phyloP scores from a whole-genome alignment of 1,140 invertebrate species.

The Bemisia tabaci region DNA sequence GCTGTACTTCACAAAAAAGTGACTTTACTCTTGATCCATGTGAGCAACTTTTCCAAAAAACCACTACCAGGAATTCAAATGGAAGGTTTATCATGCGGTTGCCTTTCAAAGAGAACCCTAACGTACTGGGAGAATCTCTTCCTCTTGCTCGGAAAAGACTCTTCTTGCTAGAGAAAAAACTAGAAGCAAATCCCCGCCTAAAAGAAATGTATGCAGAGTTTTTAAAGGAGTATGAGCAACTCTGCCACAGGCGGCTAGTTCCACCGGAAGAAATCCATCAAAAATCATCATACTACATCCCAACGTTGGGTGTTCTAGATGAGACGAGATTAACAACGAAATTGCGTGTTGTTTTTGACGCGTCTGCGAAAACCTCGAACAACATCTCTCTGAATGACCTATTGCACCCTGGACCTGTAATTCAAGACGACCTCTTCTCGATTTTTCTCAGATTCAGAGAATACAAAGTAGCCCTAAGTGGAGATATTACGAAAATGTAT shows the following conservation, averaged over 20 bases:
- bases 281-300: slow-evolving; percentile 14
- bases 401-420: slow-evolving; percentile 23
- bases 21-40: no score
- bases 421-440: slow-evolving; percentile 29
- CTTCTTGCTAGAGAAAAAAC: not conserved
- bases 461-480: slow-evolving; percentile 2
- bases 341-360: slow-evolving; percentile 30
- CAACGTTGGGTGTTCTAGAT: slow-evolving; percentile 25
- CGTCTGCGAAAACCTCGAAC: slow-evolving; percentile 20
- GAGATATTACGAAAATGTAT: slow-evolving; percentile 12
- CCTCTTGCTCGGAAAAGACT: no score
- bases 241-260: not conserved
- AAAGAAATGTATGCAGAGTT: not conserved
- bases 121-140: no score
- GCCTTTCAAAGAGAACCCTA: no score
- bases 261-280: not conserved
- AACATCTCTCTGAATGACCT: slow-evolving; percentile 23
- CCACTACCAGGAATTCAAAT: no score
- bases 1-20: no score
- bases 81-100: no score
- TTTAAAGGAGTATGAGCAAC: slow-evolving; percentile 1
- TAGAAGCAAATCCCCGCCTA: not conserved
- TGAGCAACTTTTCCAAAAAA: no score
- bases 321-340: slow-evolving; percentile 23
- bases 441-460: slow-evolving; percentile 27